Percentiles rank a stretch among this genome's conserved stretches.
phyloP scores from a whole-genome alignment of 2,113 vertebrate species.

The Candoia aspera region DNA sequence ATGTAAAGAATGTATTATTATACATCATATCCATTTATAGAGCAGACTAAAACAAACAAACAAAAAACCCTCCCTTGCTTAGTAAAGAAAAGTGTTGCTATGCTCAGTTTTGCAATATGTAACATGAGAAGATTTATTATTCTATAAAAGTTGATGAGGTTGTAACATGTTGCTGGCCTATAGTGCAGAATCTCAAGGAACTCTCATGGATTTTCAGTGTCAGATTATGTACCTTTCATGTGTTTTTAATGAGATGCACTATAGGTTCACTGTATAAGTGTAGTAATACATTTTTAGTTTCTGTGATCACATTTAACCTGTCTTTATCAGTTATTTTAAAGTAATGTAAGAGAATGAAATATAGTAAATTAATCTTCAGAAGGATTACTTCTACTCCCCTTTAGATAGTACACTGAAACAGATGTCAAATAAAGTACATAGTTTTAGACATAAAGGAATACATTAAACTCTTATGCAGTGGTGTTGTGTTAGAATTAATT shows the following conservation, averaged over 20 bases:
- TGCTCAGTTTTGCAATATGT: constrained; percentile 21
- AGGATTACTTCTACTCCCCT: constrained; percentile 33
- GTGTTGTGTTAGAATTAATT: constrained; percentile 34
- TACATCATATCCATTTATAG: neutral
- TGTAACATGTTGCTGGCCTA: constrained; percentile 1
- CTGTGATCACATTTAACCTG: neutral
- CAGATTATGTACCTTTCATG: neutral
- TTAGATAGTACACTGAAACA: constrained; percentile 40
- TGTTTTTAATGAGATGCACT: accelerated
- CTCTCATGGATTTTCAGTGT: constrained; percentile 28
- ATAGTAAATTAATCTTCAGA: neutral
- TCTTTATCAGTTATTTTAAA: constrained; percentile 38
- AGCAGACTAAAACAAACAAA: neutral
- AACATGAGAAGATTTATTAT: constrained; percentile 13
- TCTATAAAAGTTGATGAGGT: neutral
- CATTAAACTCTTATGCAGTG: constrained; percentile 8
- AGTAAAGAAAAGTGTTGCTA: constrained; percentile 15
- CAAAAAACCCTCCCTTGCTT: neutral
- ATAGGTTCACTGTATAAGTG: neutral
- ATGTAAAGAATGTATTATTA: neutral
- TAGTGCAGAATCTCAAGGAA: neutral
- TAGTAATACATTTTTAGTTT: neutral
- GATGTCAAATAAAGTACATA: constrained; percentile 16
- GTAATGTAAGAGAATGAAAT: constrained; percentile 10
- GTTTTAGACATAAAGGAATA: constrained; percentile 33